Conservation (phyloP, 1,140 invertebrate species). For the Gryllus bimaculatus region DNA sequence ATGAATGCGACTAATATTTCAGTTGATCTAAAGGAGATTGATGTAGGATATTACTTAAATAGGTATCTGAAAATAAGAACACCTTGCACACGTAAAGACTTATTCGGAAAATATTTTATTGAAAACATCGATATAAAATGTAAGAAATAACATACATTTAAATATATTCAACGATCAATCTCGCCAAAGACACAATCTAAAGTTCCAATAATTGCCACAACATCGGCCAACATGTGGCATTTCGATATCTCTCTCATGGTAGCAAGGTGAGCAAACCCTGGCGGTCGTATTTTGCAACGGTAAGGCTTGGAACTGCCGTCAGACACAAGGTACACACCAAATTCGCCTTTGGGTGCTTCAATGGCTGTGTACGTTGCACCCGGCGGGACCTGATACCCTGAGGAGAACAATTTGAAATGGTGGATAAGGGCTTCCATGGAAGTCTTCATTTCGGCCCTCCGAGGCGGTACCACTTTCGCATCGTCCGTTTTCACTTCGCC, state of each 20-base stretch:
- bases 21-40: no score
- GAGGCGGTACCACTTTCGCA: constrained; percentile 68
- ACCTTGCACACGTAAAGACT: no score
- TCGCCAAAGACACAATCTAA: constrained; percentile 27
- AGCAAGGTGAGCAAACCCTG: constrained; percentile 63
- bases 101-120: no score
- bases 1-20: no score
- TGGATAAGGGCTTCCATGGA: constrained; percentile 84
- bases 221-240: constrained; percentile 82
- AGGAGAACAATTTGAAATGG: constrained; percentile 76
- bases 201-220: constrained; percentile 88
- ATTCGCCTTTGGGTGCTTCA: constrained; percentile 78
- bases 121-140: neutral
- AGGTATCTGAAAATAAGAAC: no score
- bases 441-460: constrained; percentile 72
- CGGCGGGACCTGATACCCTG: constrained; percentile 73
- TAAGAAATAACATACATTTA: neutral
- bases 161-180: neutral
- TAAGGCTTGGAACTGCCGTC: constrained; percentile 74
- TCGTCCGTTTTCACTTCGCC: constrained; percentile 79
- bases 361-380: constrained; percentile 69
- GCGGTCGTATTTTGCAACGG: constrained; percentile 66
- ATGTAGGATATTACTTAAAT: no score
- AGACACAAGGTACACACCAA: constrained; percentile 78
- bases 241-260: constrained; percentile 77